phyloP scores from a whole-genome alignment of 2,113 vertebrate species.

The Fregetta grallaria region DNA sequence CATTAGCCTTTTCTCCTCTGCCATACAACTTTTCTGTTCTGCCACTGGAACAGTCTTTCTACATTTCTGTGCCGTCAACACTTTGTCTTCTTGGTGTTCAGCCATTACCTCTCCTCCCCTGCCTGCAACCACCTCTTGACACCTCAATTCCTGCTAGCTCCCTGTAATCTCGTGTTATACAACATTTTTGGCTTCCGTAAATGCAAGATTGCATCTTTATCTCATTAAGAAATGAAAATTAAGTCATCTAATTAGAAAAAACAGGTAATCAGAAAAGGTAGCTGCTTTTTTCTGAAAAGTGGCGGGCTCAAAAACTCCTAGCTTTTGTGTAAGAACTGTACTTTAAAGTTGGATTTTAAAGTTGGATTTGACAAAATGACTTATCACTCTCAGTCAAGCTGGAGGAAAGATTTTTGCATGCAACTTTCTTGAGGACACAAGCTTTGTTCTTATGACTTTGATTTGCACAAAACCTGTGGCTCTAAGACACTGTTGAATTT shows the following conservation, averaged over 20 bases:
- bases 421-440: not conserved
- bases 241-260: not conserved
- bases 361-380: not conserved
- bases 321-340: not conserved
- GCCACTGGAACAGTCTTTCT: not conserved
- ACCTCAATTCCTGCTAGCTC: not conserved
- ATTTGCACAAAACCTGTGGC: not conserved
- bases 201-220: not conserved
- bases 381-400: not conserved
- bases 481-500: not conserved
- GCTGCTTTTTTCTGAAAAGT: not conserved
- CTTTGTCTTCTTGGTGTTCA: not conserved
- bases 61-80: not conserved
- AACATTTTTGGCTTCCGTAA: not conserved
- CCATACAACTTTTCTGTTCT: not conserved
- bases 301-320: not conserved
- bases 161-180: not conserved
- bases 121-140: not conserved
- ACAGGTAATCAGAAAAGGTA: not conserved
- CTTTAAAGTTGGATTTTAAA: not conserved
- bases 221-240: constrained; percentile 5
- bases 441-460: not conserved
- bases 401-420: not conserved
- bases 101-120: not conserved
- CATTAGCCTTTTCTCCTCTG: not conserved